A percentile compares a stretch with the other conserved stretches of the same genome.
phyloP scores from a whole-genome alignment of 2,888 invertebrate genomes.

The Caenorhabditis sp. region DNA sequence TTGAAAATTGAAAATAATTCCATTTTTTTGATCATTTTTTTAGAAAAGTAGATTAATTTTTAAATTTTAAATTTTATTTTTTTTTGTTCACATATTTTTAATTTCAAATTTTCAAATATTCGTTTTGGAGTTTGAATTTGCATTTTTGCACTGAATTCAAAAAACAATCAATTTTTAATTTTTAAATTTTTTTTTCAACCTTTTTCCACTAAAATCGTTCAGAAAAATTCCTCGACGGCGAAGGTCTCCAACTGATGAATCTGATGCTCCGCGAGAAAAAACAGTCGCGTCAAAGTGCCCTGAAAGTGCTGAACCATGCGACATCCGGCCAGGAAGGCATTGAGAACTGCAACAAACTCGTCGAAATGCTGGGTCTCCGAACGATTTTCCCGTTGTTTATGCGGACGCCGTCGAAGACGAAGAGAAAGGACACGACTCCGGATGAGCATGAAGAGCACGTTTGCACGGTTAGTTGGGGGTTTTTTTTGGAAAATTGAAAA shows the following conservation, averaged over 20 bases:
- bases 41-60: too few species aligned
- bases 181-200: too few species aligned
- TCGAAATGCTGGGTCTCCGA: conserved; percentile 94
- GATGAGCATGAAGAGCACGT: conserved; percentile 89
- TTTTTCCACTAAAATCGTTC: too few species aligned
- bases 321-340: conserved; percentile 94
- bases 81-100: background rate
- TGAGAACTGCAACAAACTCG: conserved; percentile 95
- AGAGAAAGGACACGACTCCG: conserved; percentile 85
- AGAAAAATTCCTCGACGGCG: conserved; percentile 92
- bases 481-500: background rate
- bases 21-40: background rate
- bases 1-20: background rate
- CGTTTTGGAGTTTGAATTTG: too few species aligned
- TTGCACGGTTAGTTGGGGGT: conserved; percentile 85
- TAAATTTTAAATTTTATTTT: background rate
- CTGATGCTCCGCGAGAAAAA: conserved; percentile 98
- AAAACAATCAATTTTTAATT: too few species aligned
- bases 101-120: too few species aligned
- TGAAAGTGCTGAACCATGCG: conserved; percentile 95
- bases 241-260: conserved; percentile 99
- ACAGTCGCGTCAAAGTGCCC: conserved; percentile 94
- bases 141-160: too few species aligned
- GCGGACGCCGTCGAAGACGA: conserved; percentile 94
- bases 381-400: conserved; percentile 98